Conservation (phyloP, 1,140 invertebrate genomes). For the Phenacoccus solenopsis region DNA sequence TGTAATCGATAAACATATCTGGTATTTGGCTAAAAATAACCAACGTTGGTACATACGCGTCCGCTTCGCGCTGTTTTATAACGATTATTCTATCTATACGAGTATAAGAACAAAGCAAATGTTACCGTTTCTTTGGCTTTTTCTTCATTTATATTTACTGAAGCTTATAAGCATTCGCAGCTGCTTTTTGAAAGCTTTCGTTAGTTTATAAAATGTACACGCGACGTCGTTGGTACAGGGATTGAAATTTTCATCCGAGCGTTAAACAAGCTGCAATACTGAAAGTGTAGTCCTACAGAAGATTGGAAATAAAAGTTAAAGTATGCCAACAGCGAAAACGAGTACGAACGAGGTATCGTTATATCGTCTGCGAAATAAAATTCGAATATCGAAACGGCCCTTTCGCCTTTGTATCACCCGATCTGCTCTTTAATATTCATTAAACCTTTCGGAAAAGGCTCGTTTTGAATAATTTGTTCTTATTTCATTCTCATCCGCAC, state of each 20-base stretch:
- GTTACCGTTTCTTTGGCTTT: not conserved
- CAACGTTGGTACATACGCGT: too few species aligned
- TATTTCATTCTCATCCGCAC: not conserved
- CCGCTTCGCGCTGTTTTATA: too few species aligned
- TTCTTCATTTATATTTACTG: not conserved
- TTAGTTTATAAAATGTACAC: not conserved
- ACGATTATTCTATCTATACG: not conserved
- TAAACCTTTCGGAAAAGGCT: conserved; percentile 13
- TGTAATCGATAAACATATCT: not conserved
- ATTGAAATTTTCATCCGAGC: not conserved
- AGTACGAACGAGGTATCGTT: not conserved
- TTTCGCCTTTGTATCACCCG: not conserved
- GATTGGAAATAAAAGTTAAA: not conserved
- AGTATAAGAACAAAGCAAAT: not conserved
- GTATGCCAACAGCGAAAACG: not conserved
- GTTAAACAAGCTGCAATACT: not conserved
- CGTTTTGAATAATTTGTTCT: conserved; percentile 7
- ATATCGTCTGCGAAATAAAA: not conserved
- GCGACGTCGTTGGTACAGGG: not conserved
- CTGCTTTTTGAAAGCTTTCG: not conserved
- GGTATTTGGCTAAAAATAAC: not conserved
- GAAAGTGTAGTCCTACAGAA: not conserved
- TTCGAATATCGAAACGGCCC: conserved; percentile 3
- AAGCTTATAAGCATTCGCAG: not conserved
- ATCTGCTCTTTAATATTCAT: conserved; percentile 15